Evolutionary conservation across 2,113 vertebrate genomes (phyloP).

Genomic region (Heterotilapia buettikoferi): DNA sequence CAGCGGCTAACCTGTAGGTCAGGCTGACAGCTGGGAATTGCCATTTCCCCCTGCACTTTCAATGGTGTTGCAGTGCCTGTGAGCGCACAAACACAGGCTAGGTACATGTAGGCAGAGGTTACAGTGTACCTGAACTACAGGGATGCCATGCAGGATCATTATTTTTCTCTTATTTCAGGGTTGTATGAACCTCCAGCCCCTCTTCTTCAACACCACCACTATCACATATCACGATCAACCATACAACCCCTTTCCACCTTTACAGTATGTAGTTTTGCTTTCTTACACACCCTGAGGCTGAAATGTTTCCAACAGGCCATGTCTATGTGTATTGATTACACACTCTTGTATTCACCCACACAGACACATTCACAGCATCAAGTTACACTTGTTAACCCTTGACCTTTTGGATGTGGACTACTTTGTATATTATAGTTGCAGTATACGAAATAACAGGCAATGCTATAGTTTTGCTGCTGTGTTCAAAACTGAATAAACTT

Average conservation of each 20-base stretch:
- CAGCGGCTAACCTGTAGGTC: slow-evolving; percentile 64
- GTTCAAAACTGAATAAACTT: neutral
- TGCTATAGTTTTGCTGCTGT: neutral
- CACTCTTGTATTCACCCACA: slow-evolving; percentile 55
- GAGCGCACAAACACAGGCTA: slow-evolving; percentile 28
- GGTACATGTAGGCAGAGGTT: slow-evolving; percentile 48
- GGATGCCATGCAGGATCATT: slow-evolving; percentile 54
- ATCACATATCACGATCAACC: slow-evolving; percentile 40
- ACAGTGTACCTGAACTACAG: slow-evolving; percentile 53
- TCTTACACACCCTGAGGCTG: slow-evolving; percentile 50
- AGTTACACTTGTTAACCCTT: slow-evolving; percentile 58
- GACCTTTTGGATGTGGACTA: slow-evolving; percentile 40
- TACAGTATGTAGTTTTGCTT: slow-evolving; percentile 16
- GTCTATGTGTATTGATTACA: slow-evolving; percentile 54
- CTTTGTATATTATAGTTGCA: neutral
- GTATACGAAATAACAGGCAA: neutral
- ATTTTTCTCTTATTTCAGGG: slow-evolving; percentile 58
- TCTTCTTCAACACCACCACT: slow-evolving; percentile 21
- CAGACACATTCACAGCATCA: slow-evolving; percentile 40
- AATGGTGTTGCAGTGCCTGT: slow-evolving; percentile 14
- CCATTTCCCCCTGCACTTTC: slow-evolving; percentile 36
- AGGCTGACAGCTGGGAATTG: slow-evolving; percentile 65
- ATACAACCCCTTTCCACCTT: slow-evolving; percentile 29
- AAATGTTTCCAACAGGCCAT: slow-evolving; percentile 38
- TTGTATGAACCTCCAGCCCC: slow-evolving; percentile 37